Base-by-base conservation (phyloP, 2,888 invertebrate genomes). In the Eupithecia subfuscata region DNA sequence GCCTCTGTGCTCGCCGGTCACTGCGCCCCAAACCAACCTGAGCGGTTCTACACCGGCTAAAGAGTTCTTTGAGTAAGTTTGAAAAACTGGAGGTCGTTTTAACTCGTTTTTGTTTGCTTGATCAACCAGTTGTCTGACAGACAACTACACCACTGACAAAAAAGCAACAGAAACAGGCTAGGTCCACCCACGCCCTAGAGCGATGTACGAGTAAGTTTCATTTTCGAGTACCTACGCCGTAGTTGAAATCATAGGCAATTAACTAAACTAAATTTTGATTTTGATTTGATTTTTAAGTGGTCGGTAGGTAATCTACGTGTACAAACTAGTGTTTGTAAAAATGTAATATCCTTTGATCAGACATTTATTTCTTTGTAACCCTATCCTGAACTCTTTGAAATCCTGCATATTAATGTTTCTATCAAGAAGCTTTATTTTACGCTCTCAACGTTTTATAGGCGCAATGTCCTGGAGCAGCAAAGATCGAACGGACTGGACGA, bases 391-490 rank as follows among this genome's bases (percentile, higher is more conserved):
- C 22, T 22, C 22, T 52, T 52, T 22, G 22, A 56, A 60, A 25
- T 22, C 22, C n/a, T 52, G 2, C n/a, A 0, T n/a, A n/a, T 22
- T 56, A 56, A 56, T 4, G n/a, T n/a, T n/a, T n/a, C n/a, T n/a
- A n/a, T n/a, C n/a, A n/a, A 11, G 11, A n/a, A 22, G 9, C 11
- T 64, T 70, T 22, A 37, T 89, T 45, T n/a, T 2, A 52, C 9
- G 22, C 22, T 22, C n/a, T 56, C 22, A 25, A 60, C 60, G 14
- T 60, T 60, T 25, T 22, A 6, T 45, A 99, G 98, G 88, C 97
- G 98, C 73, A 97, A 97, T 85, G 98, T 99, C 34, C 92, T 99
- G 84, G 98, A 98, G 89, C 96, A 97, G 84, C 97, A 98, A 83
- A 96, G 96, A 87, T 97, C 98, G 2, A 95, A 97, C 80, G 99